These are phyloP conservation scores for Hyla sarda DNA, from an alignment of 2,113 vertebrate genomes.

Conservation along the genomic window DNA sequence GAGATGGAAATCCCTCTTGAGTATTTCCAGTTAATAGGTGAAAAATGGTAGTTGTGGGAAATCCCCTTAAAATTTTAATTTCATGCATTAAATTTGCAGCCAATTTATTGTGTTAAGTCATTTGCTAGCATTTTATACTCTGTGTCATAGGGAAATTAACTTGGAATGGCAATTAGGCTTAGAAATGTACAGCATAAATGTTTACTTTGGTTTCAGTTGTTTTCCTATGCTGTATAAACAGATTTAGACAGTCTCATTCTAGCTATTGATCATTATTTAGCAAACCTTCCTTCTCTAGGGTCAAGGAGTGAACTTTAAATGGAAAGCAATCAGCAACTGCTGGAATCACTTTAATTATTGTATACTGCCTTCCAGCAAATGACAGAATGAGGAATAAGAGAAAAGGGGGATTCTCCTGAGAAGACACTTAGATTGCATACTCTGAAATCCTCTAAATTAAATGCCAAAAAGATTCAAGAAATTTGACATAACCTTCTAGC, in stretches of 20 bases:
- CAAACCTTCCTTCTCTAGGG: constrained; percentile 53
- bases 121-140: too few species aligned
- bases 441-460: constrained; percentile 66
- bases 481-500: constrained; percentile 64
- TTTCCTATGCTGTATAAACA: constrained; percentile 59
- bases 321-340: constrained; percentile 65
- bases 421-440: constrained; percentile 56
- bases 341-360: constrained; percentile 66
- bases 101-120: neutral
- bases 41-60: neutral
- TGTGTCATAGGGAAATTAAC: neutral
- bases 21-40: neutral
- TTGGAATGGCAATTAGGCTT: neutral
- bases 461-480: constrained; percentile 53
- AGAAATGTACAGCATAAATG: constrained; percentile 9
- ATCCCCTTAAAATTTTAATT: neutral
- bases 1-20: accelerated
- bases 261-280: constrained; percentile 65
- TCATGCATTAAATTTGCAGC: neutral
- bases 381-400: constrained; percentile 61
- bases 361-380: constrained; percentile 57
- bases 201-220: neutral
- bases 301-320: constrained; percentile 59
- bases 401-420: constrained; percentile 60
- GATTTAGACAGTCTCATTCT: constrained; percentile 60